phyloP scores from a whole-genome alignment of 2,113 vertebrate genomes.

The Ctenodactylus gundi region DNA sequence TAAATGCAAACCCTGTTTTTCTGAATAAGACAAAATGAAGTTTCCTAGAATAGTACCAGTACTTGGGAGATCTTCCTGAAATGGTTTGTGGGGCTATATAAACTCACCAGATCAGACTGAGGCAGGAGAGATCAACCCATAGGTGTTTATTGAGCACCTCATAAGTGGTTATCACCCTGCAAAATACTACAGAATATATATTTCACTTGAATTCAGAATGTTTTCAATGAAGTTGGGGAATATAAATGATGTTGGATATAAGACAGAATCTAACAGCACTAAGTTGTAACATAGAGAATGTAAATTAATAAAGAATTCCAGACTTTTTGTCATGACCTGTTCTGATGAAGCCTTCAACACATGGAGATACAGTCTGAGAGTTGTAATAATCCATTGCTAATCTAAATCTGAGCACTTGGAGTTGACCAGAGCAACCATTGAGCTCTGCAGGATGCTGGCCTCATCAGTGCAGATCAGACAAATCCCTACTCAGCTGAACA shows the following conservation, averaged over 20 bases:
- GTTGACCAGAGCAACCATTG: neutral
- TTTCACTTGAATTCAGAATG: neutral
- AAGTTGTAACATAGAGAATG: neutral
- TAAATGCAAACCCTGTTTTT: neutral
- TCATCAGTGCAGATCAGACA: neutral
- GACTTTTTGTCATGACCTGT: neutral
- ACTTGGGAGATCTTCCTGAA: neutral
- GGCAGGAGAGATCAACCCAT: neutral
- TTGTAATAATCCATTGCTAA: neutral
- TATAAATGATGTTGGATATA: neutral
- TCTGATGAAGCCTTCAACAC: neutral
- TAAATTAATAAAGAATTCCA: neutral
- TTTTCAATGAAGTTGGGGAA: neutral
- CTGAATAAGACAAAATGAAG: neutral
- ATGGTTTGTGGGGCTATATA: neutral
- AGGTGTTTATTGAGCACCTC: neutral
- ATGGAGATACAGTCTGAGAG: neutral
- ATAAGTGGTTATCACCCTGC: neutral
- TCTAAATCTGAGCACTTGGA: neutral
- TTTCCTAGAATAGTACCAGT: neutral
- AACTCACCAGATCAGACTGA: neutral
- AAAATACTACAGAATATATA: neutral
- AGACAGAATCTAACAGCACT: neutral
- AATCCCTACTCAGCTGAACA: neutral
- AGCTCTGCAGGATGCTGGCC: neutral